Percentiles rank a stretch among this genome's conserved stretches.
These are phyloP conservation scores for Nysson spinosus DNA, from an alignment of 2,888 invertebrate genomes.

Conservation along the genomic window DNA sequence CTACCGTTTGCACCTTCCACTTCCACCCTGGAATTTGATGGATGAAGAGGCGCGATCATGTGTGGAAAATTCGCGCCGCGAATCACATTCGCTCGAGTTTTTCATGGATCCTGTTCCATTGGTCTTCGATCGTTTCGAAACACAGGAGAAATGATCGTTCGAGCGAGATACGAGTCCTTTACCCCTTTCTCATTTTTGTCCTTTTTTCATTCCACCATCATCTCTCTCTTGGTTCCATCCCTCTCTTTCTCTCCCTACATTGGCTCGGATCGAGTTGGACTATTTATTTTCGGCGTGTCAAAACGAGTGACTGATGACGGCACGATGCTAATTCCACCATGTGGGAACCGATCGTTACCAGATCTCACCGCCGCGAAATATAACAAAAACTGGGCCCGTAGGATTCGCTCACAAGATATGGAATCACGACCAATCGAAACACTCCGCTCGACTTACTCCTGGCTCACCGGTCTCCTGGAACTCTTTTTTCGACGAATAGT, in stretches of 20 bases:
- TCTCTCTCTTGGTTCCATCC: slow-evolving; percentile 3
- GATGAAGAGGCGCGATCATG: slow-evolving; percentile 73
- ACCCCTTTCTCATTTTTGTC: slow-evolving; percentile 55
- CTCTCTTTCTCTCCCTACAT: slow-evolving; percentile 5
- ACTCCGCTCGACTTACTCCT: too few species aligned
- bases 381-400: slow-evolving; percentile 43
- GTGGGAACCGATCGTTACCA: slow-evolving; percentile 65
- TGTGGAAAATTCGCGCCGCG: slow-evolving; percentile 73
- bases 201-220: not conserved
- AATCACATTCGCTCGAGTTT: slow-evolving; percentile 54
- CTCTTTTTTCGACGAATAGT: too few species aligned
- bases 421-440: slow-evolving; percentile 26
- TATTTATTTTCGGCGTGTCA: slow-evolving; percentile 69
- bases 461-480: too few species aligned
- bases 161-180: slow-evolving; percentile 25
- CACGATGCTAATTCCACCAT: slow-evolving; percentile 66
- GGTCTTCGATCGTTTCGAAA: slow-evolving; percentile 7
- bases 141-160: slow-evolving; percentile 15
- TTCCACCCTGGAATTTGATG: slow-evolving; percentile 63
- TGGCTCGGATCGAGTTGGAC: slow-evolving; percentile 44
- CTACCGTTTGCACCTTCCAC: slow-evolving; percentile 27
- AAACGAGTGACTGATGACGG: slow-evolving; percentile 71
- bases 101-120: too few species aligned
- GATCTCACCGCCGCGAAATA: slow-evolving; percentile 49
- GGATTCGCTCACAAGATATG: slow-evolving; percentile 24